Evolutionary conservation across 1,140 invertebrate genomes (phyloP), one percentile per base, ranked within the genome.

Genomic region (Aphelenchoides fujianensis): DNA sequence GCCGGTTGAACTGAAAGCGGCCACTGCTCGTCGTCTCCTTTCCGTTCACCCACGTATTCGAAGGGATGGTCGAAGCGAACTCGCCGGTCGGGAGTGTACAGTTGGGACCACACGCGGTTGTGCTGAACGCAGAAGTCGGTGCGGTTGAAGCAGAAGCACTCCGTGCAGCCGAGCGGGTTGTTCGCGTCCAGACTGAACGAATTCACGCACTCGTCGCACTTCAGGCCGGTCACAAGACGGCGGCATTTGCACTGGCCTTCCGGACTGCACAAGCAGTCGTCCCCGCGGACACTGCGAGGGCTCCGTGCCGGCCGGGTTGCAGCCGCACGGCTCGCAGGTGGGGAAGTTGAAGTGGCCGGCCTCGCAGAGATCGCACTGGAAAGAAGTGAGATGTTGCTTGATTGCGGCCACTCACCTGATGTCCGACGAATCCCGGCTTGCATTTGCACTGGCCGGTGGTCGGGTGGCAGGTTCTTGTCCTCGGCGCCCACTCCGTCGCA

Each of bases 111-210:
- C 23, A 84, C 74, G 7, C 67, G 68, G 54, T 57, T 57, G 28
- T 63, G 54, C 70, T 83, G 82, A 3, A 57, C 68, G 84, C 95
- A 98, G 23, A 90, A 86, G 0, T 90, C 90, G 0, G 94, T 94
- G 81, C 92, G 93, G 2, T 95, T 95, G 85, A 97, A 98, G 85
- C 96, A 99, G 89, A 96, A 98, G 85, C 96, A 98, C 76, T 93
- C 91, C 0, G 93, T 96, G 82, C 96, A 98, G 0, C 96, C 96
- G 2, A 90, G 89, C 0, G 91, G 90, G 85, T 98, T 97, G 35
- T 80, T 85, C 3, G 88, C 87, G 84, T 95, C 91, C 28, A 99
- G 86, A 84, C 95, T 91, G 85, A 94, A 98, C 1, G n/a, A n/a
- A 68, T 69, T 72, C 3, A 61, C 89, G 83, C 96, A 98, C 0